Evolutionary conservation across 2,113 vertebrate species (phyloP).

Genomic region (Pituophis catenifer): DNA sequence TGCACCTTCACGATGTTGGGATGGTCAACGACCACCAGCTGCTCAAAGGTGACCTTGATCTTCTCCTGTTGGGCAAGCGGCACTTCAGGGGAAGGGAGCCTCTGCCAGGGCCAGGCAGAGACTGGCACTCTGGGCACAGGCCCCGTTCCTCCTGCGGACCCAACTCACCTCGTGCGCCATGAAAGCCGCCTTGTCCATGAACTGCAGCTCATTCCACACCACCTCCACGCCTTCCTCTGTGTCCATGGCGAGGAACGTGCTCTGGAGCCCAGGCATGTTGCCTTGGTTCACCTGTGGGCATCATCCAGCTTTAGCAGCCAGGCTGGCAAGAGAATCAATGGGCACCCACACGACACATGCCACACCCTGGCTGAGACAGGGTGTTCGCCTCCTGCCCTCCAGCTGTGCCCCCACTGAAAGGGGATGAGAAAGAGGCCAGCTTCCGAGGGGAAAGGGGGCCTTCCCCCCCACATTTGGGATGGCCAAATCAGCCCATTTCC

Average conservation of each 20-base stretch:
- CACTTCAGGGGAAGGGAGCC: too few relatives aligned
- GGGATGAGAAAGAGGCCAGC: too few relatives aligned
- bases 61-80: conserved; percentile 79
- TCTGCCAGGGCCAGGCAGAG: not conserved
- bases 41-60: conserved; percentile 95
- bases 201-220: conserved; percentile 98
- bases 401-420: too few relatives aligned
- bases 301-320: not conserved
- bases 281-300: conserved; percentile 89
- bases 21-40: conserved; percentile 96
- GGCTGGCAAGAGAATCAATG: not conserved
- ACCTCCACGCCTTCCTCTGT: conserved; percentile 97
- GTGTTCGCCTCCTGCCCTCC: too few relatives aligned
- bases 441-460: not conserved
- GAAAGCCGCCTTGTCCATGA: conserved; percentile 94
- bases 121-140: not conserved
- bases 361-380: not conserved
- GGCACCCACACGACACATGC: not conserved
- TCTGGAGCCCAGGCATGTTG: conserved; percentile 95
- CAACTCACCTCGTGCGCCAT: conserved; percentile 90
- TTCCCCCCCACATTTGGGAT: not conserved
- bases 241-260: conserved; percentile 97
- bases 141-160: not conserved
- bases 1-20: conserved; percentile 99
- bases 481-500: not conserved